phyloP scores from a whole-genome alignment of 1,140 invertebrate genomes.

The Solen grandis region DNA sequence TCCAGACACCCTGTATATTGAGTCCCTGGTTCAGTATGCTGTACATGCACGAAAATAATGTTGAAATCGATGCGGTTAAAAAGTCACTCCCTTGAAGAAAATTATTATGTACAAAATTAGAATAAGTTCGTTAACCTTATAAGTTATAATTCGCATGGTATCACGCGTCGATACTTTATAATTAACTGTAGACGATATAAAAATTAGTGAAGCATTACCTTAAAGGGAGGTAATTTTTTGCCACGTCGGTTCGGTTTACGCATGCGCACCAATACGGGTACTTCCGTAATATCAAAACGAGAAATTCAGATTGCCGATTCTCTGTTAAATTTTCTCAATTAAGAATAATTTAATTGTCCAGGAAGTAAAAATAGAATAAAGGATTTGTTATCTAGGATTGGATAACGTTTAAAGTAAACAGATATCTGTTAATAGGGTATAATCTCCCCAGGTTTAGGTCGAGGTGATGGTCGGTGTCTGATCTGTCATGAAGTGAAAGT shows the following conservation, averaged over 20 bases:
- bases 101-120: too few relatives aligned
- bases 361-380: not conserved
- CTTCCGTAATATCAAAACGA: not conserved
- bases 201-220: not conserved
- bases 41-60: too few relatives aligned
- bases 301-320: not conserved
- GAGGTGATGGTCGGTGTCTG: too few relatives aligned
- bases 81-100: too few relatives aligned
- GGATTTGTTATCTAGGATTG: too few relatives aligned
- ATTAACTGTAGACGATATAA: too few relatives aligned
- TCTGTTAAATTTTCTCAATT: not conserved
- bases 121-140: too few relatives aligned
- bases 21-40: too few relatives aligned
- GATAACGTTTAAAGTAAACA: not conserved
- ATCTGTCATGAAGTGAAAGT: not conserved
- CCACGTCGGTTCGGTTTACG: not conserved
- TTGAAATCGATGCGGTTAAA: too few relatives aligned
- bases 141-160: too few relatives aligned
- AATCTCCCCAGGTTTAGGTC: not conserved
- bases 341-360: not conserved
- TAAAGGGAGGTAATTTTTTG: not conserved
- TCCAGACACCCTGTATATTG: too few relatives aligned
- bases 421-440: not conserved
- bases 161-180: too few relatives aligned
- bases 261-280: not conserved